phyloP scores from a whole-genome alignment of 2,113 vertebrate genomes.

The Tauraco erythrolophus region DNA sequence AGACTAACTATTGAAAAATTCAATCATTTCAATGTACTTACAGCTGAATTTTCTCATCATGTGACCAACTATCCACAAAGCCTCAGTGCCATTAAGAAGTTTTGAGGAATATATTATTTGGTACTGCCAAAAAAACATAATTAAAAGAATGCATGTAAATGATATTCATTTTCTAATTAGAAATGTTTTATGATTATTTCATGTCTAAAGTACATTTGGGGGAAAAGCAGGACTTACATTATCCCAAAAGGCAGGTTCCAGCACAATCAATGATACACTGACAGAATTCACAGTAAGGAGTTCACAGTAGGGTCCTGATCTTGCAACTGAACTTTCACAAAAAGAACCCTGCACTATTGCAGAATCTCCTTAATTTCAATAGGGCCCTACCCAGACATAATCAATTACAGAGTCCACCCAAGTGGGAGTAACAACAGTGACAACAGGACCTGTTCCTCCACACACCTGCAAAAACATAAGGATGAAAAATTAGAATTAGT shows the following conservation, averaged over 20 bases:
- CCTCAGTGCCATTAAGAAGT: slow-evolving; percentile 61
- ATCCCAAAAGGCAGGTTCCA: slow-evolving; percentile 59
- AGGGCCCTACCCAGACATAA: slow-evolving; percentile 60
- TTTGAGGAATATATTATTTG: slow-evolving; percentile 69
- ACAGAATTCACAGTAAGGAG: slow-evolving; percentile 62
- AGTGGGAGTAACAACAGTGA: slow-evolving; percentile 54
- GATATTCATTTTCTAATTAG: slow-evolving; percentile 15
- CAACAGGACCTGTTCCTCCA: slow-evolving; percentile 47
- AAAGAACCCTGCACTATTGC: slow-evolving; percentile 47
- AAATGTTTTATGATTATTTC: slow-evolving; percentile 23
- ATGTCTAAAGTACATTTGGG: slow-evolving; percentile 40
- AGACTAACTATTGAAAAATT: slow-evolving; percentile 52
- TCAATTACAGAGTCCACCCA: slow-evolving; percentile 51
- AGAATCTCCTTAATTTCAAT: slow-evolving; percentile 52
- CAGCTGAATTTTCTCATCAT: slow-evolving; percentile 67
- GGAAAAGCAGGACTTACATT: slow-evolving; percentile 62
- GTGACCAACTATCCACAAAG: slow-evolving; percentile 69
- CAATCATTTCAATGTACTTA: slow-evolving; percentile 64
- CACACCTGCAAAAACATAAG: slow-evolving; percentile 64
- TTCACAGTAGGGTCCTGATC: slow-evolving; percentile 59
- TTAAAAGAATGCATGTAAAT: slow-evolving; percentile 65
- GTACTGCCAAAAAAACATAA: slow-evolving; percentile 71
- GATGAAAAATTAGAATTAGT: slow-evolving; percentile 39
- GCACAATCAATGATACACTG: slow-evolving; percentile 58
- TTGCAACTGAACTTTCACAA: slow-evolving; percentile 44